Evolutionary conservation across 2,888 invertebrate genomes (phyloP), one percentile per base, ranked within the genome.

Genomic region (Neoascia interrupta): DNA sequence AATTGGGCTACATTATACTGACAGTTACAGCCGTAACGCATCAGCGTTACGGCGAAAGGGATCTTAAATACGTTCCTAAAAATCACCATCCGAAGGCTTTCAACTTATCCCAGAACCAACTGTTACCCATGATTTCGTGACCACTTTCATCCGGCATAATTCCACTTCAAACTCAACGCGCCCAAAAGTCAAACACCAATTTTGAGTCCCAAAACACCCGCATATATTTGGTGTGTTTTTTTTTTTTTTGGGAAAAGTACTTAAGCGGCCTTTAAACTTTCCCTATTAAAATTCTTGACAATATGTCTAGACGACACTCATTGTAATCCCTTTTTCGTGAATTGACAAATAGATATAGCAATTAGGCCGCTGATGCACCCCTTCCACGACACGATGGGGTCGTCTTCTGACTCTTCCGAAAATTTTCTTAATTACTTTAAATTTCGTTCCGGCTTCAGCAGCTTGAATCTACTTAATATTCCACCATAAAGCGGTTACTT

Each of bases 401-500:
- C 16, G 31, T 16, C 16, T 51, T 39, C 1, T 5, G 28, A n/a
- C 11, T 18, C 26, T 49, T 15, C 19, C 45, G 11, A 21, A 45
- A 75, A 69, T 51, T 41, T 51, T 47, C 53, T 64, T 70, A 70
- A 70, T 76, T 76, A 54, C 66, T 74, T 54, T 60, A 53, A 60
- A 53, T 53, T 58, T 60, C 47, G 47, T 70, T 60, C 39, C 54
- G 47, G 39, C n/a, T n/a, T 66, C 41, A 41, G 13, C 21, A 58
- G 49, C n/a, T 70, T 37, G 21, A 64, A 64, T 70, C 53, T 39
- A 70, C 47, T 76, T 64, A 41, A 54, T 41, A 66, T 70, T 47
- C 45, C 45, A 11, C 34, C 13, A 6, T n/a, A 47, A 47, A 39
- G 39, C 41, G 60, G 37, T 8, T 15, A 23, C 58, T 45, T 58